Evolutionary conservation across 2,797 vertebrate genomes (phyloP), one percentile per base, ranked within the genome.

Genomic region (Octomys mimax): DNA sequence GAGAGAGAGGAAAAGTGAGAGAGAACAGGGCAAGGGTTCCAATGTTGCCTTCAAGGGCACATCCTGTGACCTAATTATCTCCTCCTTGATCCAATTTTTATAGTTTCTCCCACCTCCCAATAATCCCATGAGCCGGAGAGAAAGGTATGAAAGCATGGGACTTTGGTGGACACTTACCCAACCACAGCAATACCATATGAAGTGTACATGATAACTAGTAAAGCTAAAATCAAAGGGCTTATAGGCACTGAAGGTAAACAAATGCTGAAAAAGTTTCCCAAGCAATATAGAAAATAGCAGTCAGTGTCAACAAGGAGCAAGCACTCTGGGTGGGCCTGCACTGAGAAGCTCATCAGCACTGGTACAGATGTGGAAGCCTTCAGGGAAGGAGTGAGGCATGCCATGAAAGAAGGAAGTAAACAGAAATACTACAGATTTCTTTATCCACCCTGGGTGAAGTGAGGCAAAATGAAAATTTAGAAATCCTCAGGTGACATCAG

Each of bases 201-300:
- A 92, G 46, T 36, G 0, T 89, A 59, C 92, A 7, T 46, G 94
- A 36, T 18, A 89, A 64, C 79, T 79, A 61, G 5, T 31, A 3
- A 62, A 36, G 61, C 19, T 89, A 4, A 5, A 33, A 96, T 82
- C 70, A 83, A 59, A 91, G 73, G 79, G 19, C 24, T 86, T 78
- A 89, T 79, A 92, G 78, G 52, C 57, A 86, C 88, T 66, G 82
- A 82, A 19, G 9, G 49, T 90, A 96, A 94, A 80, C 49, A 92
- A 73, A 78, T 87, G 73, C 16, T 91, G 70, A 94, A 75, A 79
- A 94, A 11, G 85, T 78, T 95, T 77, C 5, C 28, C 46, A 73
- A 49, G n/a, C 31, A 92, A 89, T 75, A 21, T 19, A 87, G 0
- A 31, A 3, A 18, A 79, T 0, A 33, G n/a, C 8, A 82, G 21